A percentile compares a stretch with the other conserved stretches of the same genome.
Evolutionary conservation across 1,140 invertebrate species (phyloP).

Genomic region (Drosophila dunni): DNA sequence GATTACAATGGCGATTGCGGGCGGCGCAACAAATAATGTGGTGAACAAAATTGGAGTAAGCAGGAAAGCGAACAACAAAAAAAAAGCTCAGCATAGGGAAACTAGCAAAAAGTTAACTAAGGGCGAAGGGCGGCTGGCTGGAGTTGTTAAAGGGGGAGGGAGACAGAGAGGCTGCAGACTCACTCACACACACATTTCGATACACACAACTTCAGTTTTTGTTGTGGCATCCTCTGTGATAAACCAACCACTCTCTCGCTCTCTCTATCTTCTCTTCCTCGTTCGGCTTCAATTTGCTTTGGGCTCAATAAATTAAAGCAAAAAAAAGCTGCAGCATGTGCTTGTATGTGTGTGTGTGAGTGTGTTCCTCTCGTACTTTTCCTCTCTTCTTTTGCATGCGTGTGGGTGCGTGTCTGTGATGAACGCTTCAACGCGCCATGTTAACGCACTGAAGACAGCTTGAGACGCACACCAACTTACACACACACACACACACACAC

Average conservation of each 20-base stretch:
- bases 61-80: not conserved
- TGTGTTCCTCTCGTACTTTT: not conserved
- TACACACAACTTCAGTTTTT: conserved; percentile 24
- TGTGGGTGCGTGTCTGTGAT: conserved; percentile 47
- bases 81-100: conserved; percentile 51
- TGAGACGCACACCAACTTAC: conserved; percentile 36
- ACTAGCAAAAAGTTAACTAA: conserved; percentile 81
- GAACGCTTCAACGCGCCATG: conserved; percentile 66
- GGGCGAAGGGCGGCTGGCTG: conserved; percentile 33
- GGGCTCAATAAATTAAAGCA: conserved; percentile 69
- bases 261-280: conserved; percentile 31
- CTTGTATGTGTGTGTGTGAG: conserved; percentile 25
- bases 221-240: conserved; percentile 46
- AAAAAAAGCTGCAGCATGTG: conserved; percentile 49
- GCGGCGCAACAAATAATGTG: conserved; percentile 74
- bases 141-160: not conserved
- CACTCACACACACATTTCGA: conserved; percentile 26
- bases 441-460: conserved; percentile 44
- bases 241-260: conserved; percentile 39
- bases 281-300: conserved; percentile 30
- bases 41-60: conserved; percentile 18
- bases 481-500: conserved; percentile 27
- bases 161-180: conserved; percentile 12
- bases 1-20: conserved; percentile 51
- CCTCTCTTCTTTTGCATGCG: not conserved